Percentiles rank a stretch among this genome's conserved stretches.
These are phyloP conservation scores for Phrynosoma blainvillii DNA, from an alignment of 2,113 vertebrate species.

Conservation along the genomic window DNA sequence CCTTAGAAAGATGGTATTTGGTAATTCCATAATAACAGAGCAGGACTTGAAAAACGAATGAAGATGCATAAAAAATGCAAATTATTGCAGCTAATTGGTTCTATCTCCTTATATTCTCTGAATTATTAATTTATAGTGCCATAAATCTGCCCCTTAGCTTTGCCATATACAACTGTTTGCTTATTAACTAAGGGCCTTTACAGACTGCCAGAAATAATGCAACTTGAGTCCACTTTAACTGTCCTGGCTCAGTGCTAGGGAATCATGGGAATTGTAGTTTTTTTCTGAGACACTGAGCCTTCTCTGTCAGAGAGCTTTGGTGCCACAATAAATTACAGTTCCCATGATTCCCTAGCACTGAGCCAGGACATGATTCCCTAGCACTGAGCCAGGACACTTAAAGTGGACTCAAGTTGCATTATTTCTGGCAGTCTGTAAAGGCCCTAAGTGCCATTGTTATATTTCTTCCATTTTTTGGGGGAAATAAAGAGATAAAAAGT, in stretches of 20 bases:
- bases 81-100: slow-evolving; percentile 77
- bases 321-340: too few relatives aligned
- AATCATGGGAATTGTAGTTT: too few relatives aligned
- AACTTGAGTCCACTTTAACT: too few relatives aligned
- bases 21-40: slow-evolving; percentile 62
- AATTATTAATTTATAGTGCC: slow-evolving; percentile 78
- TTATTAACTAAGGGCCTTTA: slow-evolving; percentile 11
- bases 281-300: too few relatives aligned
- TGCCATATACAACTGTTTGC: slow-evolving; percentile 54
- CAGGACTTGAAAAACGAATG: slow-evolving; percentile 72
- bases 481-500: neutral
- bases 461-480: slow-evolving; percentile 27
- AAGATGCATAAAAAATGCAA: slow-evolving; percentile 79
- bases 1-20: slow-evolving; percentile 72
- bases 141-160: slow-evolving; percentile 66
- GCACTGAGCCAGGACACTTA: too few relatives aligned
- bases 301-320: too few relatives aligned
- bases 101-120: slow-evolving; percentile 70
- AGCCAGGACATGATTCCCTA: too few relatives aligned
- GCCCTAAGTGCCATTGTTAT: neutral
- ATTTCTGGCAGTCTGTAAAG: too few relatives aligned
- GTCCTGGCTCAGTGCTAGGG: too few relatives aligned
- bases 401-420: too few relatives aligned
- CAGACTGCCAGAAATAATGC: too few relatives aligned
- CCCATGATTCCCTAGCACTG: too few relatives aligned